Evolutionary conservation across 2,888 invertebrate genomes (phyloP).

Genomic region (Tupiocoris notatus): DNA sequence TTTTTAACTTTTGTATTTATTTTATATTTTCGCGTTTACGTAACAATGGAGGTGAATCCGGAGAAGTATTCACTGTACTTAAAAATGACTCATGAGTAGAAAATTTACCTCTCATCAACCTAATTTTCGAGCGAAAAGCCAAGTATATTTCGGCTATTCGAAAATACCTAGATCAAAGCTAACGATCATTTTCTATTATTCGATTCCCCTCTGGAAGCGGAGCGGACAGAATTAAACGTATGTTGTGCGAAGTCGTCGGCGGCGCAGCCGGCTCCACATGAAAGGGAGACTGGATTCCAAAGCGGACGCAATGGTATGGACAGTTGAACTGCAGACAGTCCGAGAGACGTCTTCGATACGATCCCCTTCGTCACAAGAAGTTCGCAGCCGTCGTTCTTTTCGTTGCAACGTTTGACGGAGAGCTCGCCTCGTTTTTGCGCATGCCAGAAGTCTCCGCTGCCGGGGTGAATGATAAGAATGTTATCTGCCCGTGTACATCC

Average conservation of each 20-base stretch:
- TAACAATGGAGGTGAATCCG: no score
- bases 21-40: no score
- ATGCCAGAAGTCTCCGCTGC: not conserved
- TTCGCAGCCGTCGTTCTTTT: not conserved
- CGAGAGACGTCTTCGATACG: no score
- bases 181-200: not conserved
- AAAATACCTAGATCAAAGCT: no score
- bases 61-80: no score
- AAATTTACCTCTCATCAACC: no score
- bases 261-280: slow-evolving; percentile 28
- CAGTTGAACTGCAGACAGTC: not conserved
- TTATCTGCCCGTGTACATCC: slow-evolving; percentile 2
- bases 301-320: slow-evolving; percentile 25
- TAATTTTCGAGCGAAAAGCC: no score
- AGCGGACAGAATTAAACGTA: slow-evolving; percentile 28
- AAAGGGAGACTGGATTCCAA: slow-evolving; percentile 30
- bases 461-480: slow-evolving; percentile 5
- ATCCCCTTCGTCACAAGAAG: not conserved
- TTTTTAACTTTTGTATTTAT: no score
- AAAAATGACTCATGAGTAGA: no score
- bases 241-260: slow-evolving; percentile 36
- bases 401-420: not conserved
- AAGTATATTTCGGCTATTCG: no score
- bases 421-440: not conserved
- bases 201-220: not conserved